A percentile compares a stretch with the other conserved stretches of the same genome.
Evolutionary conservation across 2,888 invertebrate species (phyloP).

Genomic region (Conomelus anceps): DNA sequence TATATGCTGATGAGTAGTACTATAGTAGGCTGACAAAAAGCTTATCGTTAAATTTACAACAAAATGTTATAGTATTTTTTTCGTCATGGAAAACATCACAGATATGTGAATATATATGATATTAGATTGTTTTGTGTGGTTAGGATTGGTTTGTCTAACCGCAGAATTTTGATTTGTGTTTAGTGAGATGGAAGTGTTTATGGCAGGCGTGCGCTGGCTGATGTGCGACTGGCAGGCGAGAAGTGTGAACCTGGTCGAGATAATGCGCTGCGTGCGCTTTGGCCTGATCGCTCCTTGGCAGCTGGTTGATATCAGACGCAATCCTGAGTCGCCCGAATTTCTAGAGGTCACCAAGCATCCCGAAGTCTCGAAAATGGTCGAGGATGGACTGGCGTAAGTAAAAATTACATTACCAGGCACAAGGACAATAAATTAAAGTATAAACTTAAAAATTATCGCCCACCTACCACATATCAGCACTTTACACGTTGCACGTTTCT

Average conservation of each 20-base stretch:
- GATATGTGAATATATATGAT: too few species aligned
- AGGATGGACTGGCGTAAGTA: constrained; percentile 70
- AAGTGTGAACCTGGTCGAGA: constrained; percentile 49
- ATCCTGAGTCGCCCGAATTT: constrained; percentile 65
- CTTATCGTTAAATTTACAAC: too few species aligned
- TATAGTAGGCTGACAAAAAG: too few species aligned
- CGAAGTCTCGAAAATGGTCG: constrained; percentile 67
- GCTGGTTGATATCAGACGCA: constrained; percentile 67
- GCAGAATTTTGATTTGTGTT: constrained; percentile 22
- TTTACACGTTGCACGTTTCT: too few species aligned
- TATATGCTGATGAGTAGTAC: too few species aligned
- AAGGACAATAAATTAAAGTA: too few species aligned
- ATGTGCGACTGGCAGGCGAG: constrained; percentile 62
- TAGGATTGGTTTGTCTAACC: too few species aligned
- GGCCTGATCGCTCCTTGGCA: constrained; percentile 75
- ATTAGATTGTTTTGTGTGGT: too few species aligned
- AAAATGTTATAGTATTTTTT: too few species aligned
- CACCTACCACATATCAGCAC: too few species aligned
- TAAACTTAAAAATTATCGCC: too few species aligned
- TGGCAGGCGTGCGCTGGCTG: constrained; percentile 75
- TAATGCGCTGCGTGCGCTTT: constrained; percentile 67
- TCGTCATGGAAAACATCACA: too few species aligned
- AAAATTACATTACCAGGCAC: constrained; percentile 2
- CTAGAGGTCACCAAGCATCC: constrained; percentile 59
- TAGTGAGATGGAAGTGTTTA: constrained; percentile 68